Conservation (phyloP, 2,797 vertebrate species). For the Danio choprae region DNA sequence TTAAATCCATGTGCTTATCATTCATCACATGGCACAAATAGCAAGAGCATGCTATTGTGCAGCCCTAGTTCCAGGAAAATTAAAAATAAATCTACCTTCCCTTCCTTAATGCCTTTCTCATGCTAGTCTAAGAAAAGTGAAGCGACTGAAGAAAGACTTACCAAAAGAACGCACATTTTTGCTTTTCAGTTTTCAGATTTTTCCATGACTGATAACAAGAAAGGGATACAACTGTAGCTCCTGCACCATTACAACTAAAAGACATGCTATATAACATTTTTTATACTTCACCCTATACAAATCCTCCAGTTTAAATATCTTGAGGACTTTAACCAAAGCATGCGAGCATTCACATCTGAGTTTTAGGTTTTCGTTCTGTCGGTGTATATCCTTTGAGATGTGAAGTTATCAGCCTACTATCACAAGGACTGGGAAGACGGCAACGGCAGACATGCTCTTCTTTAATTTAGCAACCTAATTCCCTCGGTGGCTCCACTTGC, state of each 20-base stretch:
- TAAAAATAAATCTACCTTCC: not conserved
- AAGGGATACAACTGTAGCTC: constrained; percentile 8
- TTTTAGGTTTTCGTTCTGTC: constrained; percentile 34
- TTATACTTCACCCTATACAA: not conserved
- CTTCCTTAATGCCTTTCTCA: not conserved
- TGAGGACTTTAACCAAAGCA: constrained; percentile 3
- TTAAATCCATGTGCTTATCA: not conserved
- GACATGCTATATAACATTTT: not conserved
- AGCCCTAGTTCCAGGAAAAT: not conserved
- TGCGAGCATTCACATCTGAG: constrained; percentile 1
- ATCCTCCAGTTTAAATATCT: not conserved
- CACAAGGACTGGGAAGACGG: constrained; percentile 32
- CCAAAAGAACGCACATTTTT: not conserved
- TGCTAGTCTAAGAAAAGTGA: not conserved
- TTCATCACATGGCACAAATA: not conserved
- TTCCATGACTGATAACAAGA: constrained; percentile 18
- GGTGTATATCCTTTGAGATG: constrained; percentile 51
- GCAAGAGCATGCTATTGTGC: not conserved
- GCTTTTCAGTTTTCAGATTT: constrained; percentile 5
- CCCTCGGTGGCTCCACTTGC: constrained; percentile 37
- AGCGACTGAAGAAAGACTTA: not conserved
- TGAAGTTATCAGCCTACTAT: constrained; percentile 54
- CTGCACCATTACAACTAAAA: constrained; percentile 2
- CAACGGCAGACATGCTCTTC: constrained; percentile 36
- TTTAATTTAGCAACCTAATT: constrained; percentile 55